Evolutionary conservation across 1,140 invertebrate genomes (phyloP).

Genomic region (Orchesella cincta): DNA sequence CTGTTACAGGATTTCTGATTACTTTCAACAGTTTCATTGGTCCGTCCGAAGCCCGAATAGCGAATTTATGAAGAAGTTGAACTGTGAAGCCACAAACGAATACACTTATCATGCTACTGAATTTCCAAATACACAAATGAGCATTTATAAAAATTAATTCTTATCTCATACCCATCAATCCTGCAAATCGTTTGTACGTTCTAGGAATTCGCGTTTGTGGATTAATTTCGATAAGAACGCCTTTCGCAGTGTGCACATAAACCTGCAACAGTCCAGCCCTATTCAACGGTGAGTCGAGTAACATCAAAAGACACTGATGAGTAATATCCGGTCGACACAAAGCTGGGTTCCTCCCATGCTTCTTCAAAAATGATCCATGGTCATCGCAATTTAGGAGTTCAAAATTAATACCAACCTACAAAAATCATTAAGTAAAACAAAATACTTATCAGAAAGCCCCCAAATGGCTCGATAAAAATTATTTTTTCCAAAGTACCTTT

Average conservation of each 20-base stretch:
- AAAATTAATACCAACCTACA: conserved; percentile 80
- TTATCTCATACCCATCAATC: conserved; percentile 81
- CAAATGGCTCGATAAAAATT: not conserved
- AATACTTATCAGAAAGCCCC: not conserved
- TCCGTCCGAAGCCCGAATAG: conserved; percentile 83
- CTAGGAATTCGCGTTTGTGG: conserved; percentile 97
- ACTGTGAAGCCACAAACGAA: conserved; percentile 65
- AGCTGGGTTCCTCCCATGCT: conserved; percentile 79
- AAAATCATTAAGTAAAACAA: conserved; percentile 37
- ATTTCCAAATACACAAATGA: conserved; percentile 25
- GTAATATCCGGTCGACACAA: conserved; percentile 89
- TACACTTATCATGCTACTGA: too few relatives aligned
- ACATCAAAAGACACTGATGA: conserved; percentile 93
- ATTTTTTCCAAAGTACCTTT: conserved; percentile 67
- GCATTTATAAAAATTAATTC: conserved; percentile 5
- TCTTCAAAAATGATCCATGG: conserved; percentile 79
- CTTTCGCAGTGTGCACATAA: conserved; percentile 93
- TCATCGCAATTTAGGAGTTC: conserved; percentile 94
- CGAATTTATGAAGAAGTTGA: conserved; percentile 92
- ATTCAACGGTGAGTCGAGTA: conserved; percentile 95
- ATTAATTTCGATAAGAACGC: conserved; percentile 97
- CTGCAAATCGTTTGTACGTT: conserved; percentile 97
- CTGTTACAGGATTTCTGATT: conserved; percentile 94
- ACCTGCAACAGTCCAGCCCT: conserved; percentile 85
- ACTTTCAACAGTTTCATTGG: conserved; percentile 92